Evolutionary conservation across 2,888 invertebrate species (phyloP), one percentile per base, ranked within the genome.

Genomic region (Phasia obesa): DNA sequence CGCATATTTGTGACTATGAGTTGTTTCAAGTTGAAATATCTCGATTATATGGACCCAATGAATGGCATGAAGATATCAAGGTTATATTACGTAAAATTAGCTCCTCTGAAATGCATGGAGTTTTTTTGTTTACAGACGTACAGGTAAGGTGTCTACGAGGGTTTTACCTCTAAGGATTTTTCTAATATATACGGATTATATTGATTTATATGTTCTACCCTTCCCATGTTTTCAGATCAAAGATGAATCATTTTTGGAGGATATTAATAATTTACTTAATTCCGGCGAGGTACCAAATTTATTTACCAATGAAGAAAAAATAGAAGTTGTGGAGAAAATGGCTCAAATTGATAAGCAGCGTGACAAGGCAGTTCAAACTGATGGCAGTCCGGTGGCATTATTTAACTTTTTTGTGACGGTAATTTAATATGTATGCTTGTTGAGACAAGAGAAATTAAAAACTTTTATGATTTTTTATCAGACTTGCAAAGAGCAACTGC

Each of bases 1-100:
- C 97, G n/a, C 97, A 97, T 89, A 98, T 98, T 91, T 96, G 96
- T 86, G 98, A 98, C 90, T 97, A 97, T 90, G 98, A 98, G 87
- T 92, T 98, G 9, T 97, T 96, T 90, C 93, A 97, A 95, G 96
- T 98, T 47, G 98, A 98, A 93, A 97, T 98, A 89, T 96, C 96
- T 60, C 94, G 97, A 89, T 94, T 94, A 47, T 98, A 98, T 90
- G 95, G 96, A 0, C 93, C 93, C 59, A 93, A 92, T 84, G 98
- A 98, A 89, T 98, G 98, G 97, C 95, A 96, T 86, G 98, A 98
- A 90, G 98, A 98, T 90, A 92, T 98, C 57, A 98, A 98, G 90
- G 92, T 92, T 51, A 95, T 98, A 85, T 90, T 98, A 64, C 93
- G 93, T 83, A 97, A 95, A 92, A 94, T 96, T 0, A 96, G 97